Base-by-base conservation (phyloP, 2,113 vertebrate species). In the Brevimyrus niger region DNA sequence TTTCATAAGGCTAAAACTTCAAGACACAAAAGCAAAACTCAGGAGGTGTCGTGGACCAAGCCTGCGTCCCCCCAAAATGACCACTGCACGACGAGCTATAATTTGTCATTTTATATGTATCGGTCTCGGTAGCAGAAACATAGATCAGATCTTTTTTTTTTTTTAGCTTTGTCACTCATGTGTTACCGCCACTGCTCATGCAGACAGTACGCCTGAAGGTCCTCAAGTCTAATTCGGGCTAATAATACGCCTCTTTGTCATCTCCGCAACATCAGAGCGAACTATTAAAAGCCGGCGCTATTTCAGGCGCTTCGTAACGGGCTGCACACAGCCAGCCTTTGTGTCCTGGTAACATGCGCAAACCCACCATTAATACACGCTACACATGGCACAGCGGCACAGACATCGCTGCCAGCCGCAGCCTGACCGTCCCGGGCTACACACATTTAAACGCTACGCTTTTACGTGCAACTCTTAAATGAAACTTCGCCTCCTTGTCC, bases 211-310 rank as follows among this genome's bases (percentile, higher is more conserved):
- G 47, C 15, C 47, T 35, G 85, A 86, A 51, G 85, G 85, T 86
- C 85, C 50, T 51, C 47, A 31, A 31, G 85, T n/a, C 48, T 35
- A 86, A 48, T 86, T 85, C 82, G 6, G 73, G 35, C 9, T 51
- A 51, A 51, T 53, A 86, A 53, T 53, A 53, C n/a, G 31, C 85
- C 85, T 53, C 85, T 86, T 53, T 53, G 85, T 51, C 46, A 86
- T 51, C 85, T 86, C 27, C 10, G 15, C 85, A 53, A 51, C 85
- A 51, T 51, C 27, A 51, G 47, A 51, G 48, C 48, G 44, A 31
- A 13, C 85, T 86, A 85, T 47, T 85, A 85, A 85, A 47, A 85
- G 82, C 17, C 31, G 27, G 4, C 5, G 27, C 85, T 51, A 48
- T 86, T 86, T 51, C 48, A 7, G 23, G 27, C 10, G 21, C 44